Base-by-base conservation (phyloP, 2,888 invertebrate species). In the Xylophagus ater region DNA sequence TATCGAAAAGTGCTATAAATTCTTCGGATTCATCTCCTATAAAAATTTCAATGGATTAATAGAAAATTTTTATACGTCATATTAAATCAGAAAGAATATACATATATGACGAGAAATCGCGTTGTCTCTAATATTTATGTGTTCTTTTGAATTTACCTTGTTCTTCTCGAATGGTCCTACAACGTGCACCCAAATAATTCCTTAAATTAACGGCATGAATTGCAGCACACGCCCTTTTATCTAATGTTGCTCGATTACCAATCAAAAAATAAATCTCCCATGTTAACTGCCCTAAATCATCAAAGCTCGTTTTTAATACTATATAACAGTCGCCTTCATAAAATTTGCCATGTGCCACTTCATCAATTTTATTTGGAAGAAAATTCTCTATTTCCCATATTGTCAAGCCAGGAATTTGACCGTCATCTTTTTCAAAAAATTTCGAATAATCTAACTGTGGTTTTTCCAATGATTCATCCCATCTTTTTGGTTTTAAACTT, bases 241-340 rank as follows among this genome's bases (percentile, higher is more conserved):
- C 73, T 68, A 94, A 85, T 9, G 94, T 82, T 3, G 94, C 87
- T 56, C 89, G 83, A 44, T 83, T 86, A 21, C 98, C 98, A 54
- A 99, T 98, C 98, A 97, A 98, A 65, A 96, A 99, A 68, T 83
- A 98, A 55, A 99, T 99, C 53, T 90, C 83, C 92, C 97, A 97
- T 39, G 76, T 74, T 5, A 96, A 66, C 40, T 84, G 83, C 9
- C 87, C 82, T 52, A 80, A 74, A 36, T 88, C 87, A 57, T 92
- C 92, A 25, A 82, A 65, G 25, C 70, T 72, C 0, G 96, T 96
- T 65, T 92, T 89, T 41, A 97, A 66, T 31, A 99, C 75, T 51
- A 99, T 96, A 64, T 99, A 99, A 62, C 97, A 97, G 62, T 99
- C 98, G 4, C 89, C 97, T 66, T 97, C 94, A 59, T 96, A 99